Evolutionary conservation across 1,140 invertebrate species (phyloP).

Genomic region (Brachionus plicatilis): DNA sequence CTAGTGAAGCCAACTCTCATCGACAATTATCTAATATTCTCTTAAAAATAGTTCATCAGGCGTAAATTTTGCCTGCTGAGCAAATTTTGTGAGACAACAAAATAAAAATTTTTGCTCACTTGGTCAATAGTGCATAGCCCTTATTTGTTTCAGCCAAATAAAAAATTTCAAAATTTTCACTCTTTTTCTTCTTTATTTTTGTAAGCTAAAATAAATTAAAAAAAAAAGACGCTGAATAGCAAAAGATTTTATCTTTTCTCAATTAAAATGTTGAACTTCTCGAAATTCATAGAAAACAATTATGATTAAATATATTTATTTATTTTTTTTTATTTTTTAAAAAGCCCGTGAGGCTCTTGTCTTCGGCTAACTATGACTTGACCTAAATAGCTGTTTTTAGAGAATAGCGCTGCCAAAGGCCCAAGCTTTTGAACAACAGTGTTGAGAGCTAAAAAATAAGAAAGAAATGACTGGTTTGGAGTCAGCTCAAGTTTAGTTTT

Average conservation of each 20-base stretch:
- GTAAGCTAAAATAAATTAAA: neutral
- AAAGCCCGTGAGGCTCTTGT: no score
- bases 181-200: neutral
- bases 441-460: neutral
- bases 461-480: neutral
- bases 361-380: neutral
- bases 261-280: neutral
- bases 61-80: neutral
- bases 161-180: neutral
- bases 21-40: neutral
- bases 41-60: neutral
- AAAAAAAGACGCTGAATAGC: neutral
- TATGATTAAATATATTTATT: no score
- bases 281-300: neutral
- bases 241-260: neutral
- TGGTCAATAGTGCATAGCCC: neutral
- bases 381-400: neutral
- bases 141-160: no score
- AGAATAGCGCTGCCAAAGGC: neutral
- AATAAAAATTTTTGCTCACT: neutral
- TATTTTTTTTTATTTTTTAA: no score
- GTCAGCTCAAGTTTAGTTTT: neutral
- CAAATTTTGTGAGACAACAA: neutral
- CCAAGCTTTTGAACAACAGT: neutral
- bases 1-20: neutral